Evolutionary conservation across 2,797 vertebrate genomes (phyloP).

Genomic region (Phoeniculus purpureus): DNA sequence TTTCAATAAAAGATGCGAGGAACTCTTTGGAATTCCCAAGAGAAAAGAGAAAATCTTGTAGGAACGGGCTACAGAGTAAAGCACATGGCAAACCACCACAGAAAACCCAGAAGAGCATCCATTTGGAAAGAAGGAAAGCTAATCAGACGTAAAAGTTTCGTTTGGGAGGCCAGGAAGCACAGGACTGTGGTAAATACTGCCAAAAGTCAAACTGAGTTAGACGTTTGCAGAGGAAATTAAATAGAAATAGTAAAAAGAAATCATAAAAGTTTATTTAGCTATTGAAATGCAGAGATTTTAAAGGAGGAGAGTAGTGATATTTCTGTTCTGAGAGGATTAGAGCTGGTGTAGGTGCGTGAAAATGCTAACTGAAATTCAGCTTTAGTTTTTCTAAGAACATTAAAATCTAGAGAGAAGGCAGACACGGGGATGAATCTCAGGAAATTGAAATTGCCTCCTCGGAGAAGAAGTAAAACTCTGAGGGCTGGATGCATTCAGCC

Average conservation of each 20-base stretch:
- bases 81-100: background rate
- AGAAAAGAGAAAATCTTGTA: background rate
- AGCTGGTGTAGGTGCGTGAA: background rate
- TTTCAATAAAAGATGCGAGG: constrained; percentile 1
- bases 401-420: background rate
- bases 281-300: background rate
- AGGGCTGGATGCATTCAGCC: background rate
- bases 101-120: background rate
- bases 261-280: background rate
- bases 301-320: background rate
- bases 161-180: background rate
- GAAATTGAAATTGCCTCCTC: constrained; percentile 13
- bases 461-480: background rate
- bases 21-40: background rate
- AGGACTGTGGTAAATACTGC: background rate
- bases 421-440: constrained; percentile 2
- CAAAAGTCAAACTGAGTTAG: constrained; percentile 1
- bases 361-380: background rate
- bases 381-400: background rate
- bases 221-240: constrained; percentile 49
- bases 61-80: background rate
- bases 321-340: constrained; percentile 1
- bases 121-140: constrained; percentile 5
- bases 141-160: constrained; percentile 32
- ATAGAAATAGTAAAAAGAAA: constrained; percentile 42